Base-by-base conservation (phyloP, 2,113 vertebrate genomes). In the Barbus barbus region DNA sequence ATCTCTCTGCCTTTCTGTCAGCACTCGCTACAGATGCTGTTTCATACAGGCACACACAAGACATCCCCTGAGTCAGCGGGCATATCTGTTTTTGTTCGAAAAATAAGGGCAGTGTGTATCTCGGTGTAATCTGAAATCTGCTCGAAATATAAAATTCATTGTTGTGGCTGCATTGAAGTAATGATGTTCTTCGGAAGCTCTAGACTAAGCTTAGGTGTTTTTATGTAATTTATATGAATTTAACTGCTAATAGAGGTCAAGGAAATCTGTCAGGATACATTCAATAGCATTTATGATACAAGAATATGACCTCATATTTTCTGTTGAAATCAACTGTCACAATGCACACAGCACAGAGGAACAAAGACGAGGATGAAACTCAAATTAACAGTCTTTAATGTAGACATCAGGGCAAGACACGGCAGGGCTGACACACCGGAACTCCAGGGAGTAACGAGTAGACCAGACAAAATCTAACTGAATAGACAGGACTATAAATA, bases 21-120 rank as follows among this genome's bases (percentile, higher is more conserved):
- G 48, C 83, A 71, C 83, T 60, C 18, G 79, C 58, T 74, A 61
- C 74, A 53, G 74, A 86, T 83, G 74, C 48, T 36, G 77, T 72
- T 46, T 83, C 75, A 84, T 86, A 81, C 75, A 85, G 87, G 87
- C 33, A 80, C 67, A 86, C 83, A 82, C 44, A 87, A 86, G 84
- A 88, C 82, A 46, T 82, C 53, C 63, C 79, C 81, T 86, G 86
- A 86, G 69, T 85, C 82, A 88, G 82, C 81, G 51, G 61, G 26
- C 65, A 63, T 83, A 86, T 90, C 89, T 88, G 60, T 36, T 72
- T 53, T 20, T 48, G 5, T 53, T 79, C 71, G 53, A 78, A 85
- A 90, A 90, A 90, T 89, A 89, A 78, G 88, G 88, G 89, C n/a
- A 3, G 2, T 86, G 33, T 87, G 41, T 82, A 31, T 56, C 58